Evolutionary conservation across 2,797 vertebrate genomes (phyloP).

Genomic region (Poecilia picta): DNA sequence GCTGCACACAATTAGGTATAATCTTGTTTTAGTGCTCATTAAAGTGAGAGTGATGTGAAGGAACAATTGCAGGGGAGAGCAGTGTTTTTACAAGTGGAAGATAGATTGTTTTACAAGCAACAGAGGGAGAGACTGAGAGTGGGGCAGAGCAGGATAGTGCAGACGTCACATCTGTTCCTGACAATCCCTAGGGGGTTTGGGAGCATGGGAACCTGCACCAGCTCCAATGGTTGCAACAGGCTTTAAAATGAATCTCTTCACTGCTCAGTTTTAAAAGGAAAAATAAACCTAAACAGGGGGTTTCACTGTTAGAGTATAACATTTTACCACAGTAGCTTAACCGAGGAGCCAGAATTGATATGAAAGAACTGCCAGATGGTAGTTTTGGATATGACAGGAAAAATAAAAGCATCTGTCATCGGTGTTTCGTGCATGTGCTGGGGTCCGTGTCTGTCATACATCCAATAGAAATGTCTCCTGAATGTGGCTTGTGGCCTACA

Average conservation of each 20-base stretch:
- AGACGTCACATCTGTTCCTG: slow-evolving; percentile 81
- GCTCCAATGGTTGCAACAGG: slow-evolving; percentile 48
- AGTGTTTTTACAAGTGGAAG: slow-evolving; percentile 70
- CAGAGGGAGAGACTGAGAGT: slow-evolving; percentile 49
- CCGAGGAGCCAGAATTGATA: slow-evolving; percentile 10
- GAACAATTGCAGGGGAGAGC: slow-evolving; percentile 35
- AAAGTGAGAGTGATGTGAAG: slow-evolving; percentile 46
- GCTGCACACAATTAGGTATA: slow-evolving; percentile 32
- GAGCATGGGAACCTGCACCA: slow-evolving; percentile 69
- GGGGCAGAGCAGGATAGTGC: slow-evolving; percentile 55
- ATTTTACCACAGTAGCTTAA: slow-evolving; percentile 16
- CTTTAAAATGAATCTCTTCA: slow-evolving; percentile 46
- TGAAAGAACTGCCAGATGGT: slow-evolving; percentile 36
- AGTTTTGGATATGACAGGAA: slow-evolving; percentile 13
- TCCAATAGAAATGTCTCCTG: slow-evolving; percentile 56
- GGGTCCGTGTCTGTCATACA: slow-evolving; percentile 37
- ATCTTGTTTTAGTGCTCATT: slow-evolving; percentile 56
- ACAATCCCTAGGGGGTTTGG: slow-evolving; percentile 65
- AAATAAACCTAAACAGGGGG: slow-evolving; percentile 4
- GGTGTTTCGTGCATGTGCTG: slow-evolving; percentile 43
- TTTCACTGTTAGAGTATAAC: neutral
- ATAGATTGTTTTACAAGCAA: slow-evolving; percentile 71
- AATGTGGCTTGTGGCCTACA: slow-evolving; percentile 56
- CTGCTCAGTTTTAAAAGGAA: slow-evolving; percentile 56
- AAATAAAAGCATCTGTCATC: slow-evolving; percentile 60